Percentiles rank a stretch among this genome's conserved stretches.
Evolutionary conservation across 2,888 invertebrate species (phyloP).

Genomic region (Pegoplata infirma): DNA sequence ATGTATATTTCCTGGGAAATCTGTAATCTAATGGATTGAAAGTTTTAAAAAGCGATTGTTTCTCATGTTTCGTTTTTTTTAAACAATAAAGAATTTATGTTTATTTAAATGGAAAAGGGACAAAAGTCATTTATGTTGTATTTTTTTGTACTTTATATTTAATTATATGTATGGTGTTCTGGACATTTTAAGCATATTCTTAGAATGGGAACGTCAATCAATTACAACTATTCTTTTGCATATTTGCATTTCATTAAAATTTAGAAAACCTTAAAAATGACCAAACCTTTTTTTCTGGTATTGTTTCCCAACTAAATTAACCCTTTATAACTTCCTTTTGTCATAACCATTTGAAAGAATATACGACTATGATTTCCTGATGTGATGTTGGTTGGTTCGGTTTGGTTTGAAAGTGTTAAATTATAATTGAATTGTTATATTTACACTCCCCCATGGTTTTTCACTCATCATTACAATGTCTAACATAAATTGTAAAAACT

Average conservation of each 20-base stretch:
- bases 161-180: neutral
- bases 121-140: neutral
- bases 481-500: neutral
- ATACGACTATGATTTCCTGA: neutral
- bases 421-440: conserved; percentile 49
- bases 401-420: conserved; percentile 24
- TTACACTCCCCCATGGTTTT: conserved; percentile 15
- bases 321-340: conserved; percentile 32
- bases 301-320: neutral
- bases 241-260: conserved; percentile 24
- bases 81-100: conserved; percentile 7
- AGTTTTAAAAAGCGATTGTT: neutral
- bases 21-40: neutral
- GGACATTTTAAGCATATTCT: neutral
- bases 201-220: conserved; percentile 1
- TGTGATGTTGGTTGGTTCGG: too few relatives aligned
- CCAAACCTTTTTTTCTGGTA: conserved; percentile 2
- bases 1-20: conserved; percentile 25
- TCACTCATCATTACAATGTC: neutral
- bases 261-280: neutral
- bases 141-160: neutral
- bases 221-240: too few relatives aligned
- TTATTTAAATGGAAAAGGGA: too few relatives aligned
- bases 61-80: too few relatives aligned
- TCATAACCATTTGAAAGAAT: conserved; percentile 3